A percentile compares a stretch with the other conserved stretches of the same genome.
phyloP scores from a whole-genome alignment of 2,113 vertebrate genomes.

The Lanius ludovicianus region DNA sequence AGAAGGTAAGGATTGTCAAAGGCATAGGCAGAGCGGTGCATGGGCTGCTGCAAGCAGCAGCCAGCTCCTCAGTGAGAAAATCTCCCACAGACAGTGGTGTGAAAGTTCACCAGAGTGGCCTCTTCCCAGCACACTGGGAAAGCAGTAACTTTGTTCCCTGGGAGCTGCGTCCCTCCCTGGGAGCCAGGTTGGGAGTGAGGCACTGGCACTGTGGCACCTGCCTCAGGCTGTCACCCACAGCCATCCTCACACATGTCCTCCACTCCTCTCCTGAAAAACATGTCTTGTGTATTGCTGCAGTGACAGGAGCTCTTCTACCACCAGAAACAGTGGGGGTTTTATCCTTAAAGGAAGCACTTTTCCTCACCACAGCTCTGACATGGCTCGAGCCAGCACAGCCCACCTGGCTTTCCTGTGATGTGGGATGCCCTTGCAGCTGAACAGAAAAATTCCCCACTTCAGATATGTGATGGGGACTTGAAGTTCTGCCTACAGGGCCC shows the following conservation, averaged over 20 bases:
- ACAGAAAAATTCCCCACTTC: neutral
- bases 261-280: neutral
- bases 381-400: neutral
- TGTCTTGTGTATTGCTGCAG: fast-evolving
- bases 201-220: neutral
- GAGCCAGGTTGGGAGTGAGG: neutral
- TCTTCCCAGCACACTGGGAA: neutral
- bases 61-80: neutral
- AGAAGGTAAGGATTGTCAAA: neutral
- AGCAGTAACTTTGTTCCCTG: neutral
- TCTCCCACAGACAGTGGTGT: fast-evolving
- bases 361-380: fast-evolving
- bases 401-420: fast-evolving
- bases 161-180: fast-evolving
- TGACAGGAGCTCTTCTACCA: neutral
- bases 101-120: neutral
- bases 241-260: fast-evolving
- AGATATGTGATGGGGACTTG: neutral
- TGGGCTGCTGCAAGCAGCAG: neutral
- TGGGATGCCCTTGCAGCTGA: fast-evolving
- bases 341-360: neutral
- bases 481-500: neutral
- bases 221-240: neutral
- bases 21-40: neutral
- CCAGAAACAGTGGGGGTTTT: fast-evolving